Evolutionary conservation across 2,888 invertebrate genomes (phyloP).

Genomic region (Drosophila demipolita): DNA sequence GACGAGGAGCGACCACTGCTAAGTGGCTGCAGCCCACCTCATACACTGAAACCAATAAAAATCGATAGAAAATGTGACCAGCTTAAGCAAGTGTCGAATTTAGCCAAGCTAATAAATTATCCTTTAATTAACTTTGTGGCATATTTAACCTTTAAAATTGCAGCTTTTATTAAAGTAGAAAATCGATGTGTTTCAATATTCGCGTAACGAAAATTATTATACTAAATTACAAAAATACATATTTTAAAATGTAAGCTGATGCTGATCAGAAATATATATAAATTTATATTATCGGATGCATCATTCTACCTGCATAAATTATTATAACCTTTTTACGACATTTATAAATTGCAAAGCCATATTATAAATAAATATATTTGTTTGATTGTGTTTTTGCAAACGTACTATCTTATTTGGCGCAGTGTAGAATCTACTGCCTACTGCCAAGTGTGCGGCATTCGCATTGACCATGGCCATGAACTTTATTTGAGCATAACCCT

Average conservation of each 20-base stretch:
- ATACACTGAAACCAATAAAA: slow-evolving; percentile 1
- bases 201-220: too few relatives aligned
- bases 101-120: background rate
- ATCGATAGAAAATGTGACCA: background rate
- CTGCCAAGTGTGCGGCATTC: slow-evolving; percentile 58
- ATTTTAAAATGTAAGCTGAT: too few relatives aligned
- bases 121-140: background rate
- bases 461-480: slow-evolving; percentile 75
- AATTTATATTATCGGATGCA: background rate
- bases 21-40: slow-evolving; percentile 12
- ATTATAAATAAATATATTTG: background rate
- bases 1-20: slow-evolving; percentile 3
- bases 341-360: background rate
- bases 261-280: background rate
- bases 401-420: background rate
- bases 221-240: too few relatives aligned
- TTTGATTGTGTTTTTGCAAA: background rate
- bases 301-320: background rate
- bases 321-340: background rate
- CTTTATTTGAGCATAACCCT: slow-evolving; percentile 52
- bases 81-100: background rate
- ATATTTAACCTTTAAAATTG: background rate
- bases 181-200: background rate
- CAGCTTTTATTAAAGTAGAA: background rate
- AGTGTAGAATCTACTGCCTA: slow-evolving; percentile 5